Evolutionary conservation across 2,888 invertebrate species (phyloP).

Genomic region (Panzeria rudis): DNA sequence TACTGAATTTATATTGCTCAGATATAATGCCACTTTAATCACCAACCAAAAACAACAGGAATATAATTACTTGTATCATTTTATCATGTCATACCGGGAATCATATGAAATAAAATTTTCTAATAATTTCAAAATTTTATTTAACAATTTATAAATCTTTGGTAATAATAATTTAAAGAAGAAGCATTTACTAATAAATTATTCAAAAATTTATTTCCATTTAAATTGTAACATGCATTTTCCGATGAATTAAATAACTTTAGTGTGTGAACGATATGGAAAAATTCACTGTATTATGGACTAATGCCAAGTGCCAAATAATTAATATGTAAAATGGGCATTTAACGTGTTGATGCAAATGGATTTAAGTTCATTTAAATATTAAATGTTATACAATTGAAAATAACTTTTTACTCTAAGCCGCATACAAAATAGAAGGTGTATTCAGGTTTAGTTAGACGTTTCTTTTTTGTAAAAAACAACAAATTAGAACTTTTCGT

Average conservation of each 20-base stretch:
- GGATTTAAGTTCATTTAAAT: slow-evolving; percentile 34
- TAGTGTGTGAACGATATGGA: neutral
- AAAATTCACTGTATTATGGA: neutral
- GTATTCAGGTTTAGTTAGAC: neutral
- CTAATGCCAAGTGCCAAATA: neutral
- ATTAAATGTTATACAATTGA: slow-evolving; percentile 14
- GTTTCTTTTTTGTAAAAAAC: neutral
- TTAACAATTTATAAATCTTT: slow-evolving; percentile 44
- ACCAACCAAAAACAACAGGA: neutral
- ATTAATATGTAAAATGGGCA: slow-evolving; percentile 34
- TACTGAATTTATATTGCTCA: neutral
- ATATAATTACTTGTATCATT: slow-evolving; percentile 17
- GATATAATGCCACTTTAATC: slow-evolving; percentile 25
- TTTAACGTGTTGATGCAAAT: slow-evolving; percentile 37
- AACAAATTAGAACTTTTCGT: too few species aligned
- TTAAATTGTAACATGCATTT: slow-evolving; percentile 17
- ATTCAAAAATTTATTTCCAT: slow-evolving; percentile 54
- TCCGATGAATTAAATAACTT: neutral
- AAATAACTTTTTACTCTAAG: neutral
- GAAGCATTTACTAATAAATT: slow-evolving; percentile 62
- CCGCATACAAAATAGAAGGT: neutral
- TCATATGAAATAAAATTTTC: slow-evolving; percentile 11
- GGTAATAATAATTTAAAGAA: slow-evolving; percentile 28
- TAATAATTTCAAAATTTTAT: slow-evolving; percentile 28
- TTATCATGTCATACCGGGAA: neutral